Evolutionary conservation across 2,888 invertebrate genomes (phyloP).

Genomic region (Euzetes globulus): DNA sequence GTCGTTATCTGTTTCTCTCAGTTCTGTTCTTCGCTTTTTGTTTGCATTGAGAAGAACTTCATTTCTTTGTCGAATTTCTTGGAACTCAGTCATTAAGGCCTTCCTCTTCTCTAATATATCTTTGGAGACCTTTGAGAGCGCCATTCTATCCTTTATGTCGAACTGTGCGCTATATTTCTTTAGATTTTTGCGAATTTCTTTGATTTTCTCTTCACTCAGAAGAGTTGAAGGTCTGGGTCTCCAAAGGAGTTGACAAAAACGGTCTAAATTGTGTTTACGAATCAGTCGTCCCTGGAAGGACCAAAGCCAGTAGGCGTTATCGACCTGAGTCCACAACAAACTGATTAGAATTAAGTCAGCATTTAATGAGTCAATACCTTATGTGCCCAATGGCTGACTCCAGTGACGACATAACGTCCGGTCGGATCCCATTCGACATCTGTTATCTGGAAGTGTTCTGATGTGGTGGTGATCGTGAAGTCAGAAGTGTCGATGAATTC

Average conservation of each 20-base stretch:
- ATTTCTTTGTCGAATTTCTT: conserved; percentile 68
- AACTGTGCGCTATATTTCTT: conserved; percentile 95
- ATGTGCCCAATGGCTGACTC: conserved; percentile 89
- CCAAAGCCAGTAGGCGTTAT: conserved; percentile 90
- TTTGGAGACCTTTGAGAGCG: conserved; percentile 74
- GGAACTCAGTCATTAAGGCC: conserved; percentile 74
- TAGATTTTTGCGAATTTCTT: conserved; percentile 89
- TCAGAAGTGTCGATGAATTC: conserved; percentile 94
- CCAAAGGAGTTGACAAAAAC: conserved; percentile 92
- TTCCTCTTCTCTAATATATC: conserved; percentile 87
- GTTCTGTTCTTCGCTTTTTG: conserved; percentile 63
- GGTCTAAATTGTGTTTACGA: conserved; percentile 75
- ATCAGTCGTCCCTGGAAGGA: conserved; percentile 82
- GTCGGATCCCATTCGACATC: conserved; percentile 99
- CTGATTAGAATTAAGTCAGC: neutral
- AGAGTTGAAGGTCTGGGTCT: conserved; percentile 84
- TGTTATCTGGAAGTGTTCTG: conserved; percentile 83
- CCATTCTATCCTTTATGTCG: conserved; percentile 89
- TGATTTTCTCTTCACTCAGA: conserved; percentile 69
- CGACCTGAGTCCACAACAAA: conserved; percentile 49
- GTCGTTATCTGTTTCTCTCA: conserved; percentile 18
- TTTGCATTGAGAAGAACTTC: conserved; percentile 66
- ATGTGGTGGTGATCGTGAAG: conserved; percentile 86
- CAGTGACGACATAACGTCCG: conserved; percentile 90
- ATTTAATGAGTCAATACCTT: conserved; percentile 56